These are phyloP conservation scores for Tyto alba DNA, from an alignment of 2,113 vertebrate species.

Conservation along the genomic window DNA sequence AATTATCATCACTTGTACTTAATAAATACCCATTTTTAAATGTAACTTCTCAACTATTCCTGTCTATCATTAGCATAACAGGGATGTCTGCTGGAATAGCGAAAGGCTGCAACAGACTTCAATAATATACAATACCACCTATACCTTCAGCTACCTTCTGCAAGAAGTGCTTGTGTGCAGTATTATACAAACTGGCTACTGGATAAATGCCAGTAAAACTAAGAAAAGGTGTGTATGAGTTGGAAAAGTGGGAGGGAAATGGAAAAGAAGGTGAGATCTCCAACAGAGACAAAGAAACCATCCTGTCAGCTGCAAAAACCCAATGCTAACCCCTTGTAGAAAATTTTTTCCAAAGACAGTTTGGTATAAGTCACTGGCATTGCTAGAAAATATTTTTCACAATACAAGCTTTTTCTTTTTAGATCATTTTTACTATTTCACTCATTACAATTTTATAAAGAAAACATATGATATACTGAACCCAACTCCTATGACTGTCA, in stretches of 20 bases:
- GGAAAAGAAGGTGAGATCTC: background rate
- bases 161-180: background rate
- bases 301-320: background rate
- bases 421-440: background rate
- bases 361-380: background rate
- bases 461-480: background rate
- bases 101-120: background rate
- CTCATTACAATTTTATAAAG: background rate
- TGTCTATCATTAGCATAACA: background rate
- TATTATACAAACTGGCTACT: background rate
- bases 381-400: background rate
- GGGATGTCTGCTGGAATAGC: background rate
- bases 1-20: background rate
- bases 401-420: background rate
- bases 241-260: background rate
- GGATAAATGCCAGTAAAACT: background rate
- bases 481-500: background rate
- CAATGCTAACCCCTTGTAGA: background rate
- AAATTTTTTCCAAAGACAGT: background rate
- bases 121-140: background rate
- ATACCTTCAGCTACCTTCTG: background rate
- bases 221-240: background rate
- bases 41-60: background rate
- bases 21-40: background rate
- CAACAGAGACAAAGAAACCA: background rate